phyloP scores from a whole-genome alignment of 2,797 vertebrate genomes.

The Neopelma chrysocephalum region DNA sequence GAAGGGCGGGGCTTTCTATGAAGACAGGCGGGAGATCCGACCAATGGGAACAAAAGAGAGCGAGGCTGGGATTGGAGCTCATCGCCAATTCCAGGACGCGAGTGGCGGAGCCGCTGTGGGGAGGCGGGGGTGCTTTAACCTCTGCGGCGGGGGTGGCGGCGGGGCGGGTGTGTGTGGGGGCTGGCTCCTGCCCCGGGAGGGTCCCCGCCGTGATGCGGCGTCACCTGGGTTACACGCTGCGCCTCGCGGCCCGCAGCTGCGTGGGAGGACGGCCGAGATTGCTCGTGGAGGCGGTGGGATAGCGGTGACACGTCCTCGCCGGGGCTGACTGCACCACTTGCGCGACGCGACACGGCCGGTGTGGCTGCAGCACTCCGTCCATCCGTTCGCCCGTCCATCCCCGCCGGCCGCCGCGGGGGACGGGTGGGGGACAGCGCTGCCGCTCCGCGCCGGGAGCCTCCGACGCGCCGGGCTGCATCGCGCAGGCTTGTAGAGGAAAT shows the following conservation, averaged over 20 bases:
- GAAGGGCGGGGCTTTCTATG: not conserved
- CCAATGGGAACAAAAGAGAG: slow-evolving; percentile 21
- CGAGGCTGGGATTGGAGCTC: not conserved
- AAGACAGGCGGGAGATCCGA: not conserved
- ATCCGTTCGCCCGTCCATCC: not conserved
- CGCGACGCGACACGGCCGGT: not conserved
- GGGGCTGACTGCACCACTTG: not conserved
- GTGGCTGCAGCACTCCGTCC: not conserved
- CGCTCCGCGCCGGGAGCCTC: not conserved
- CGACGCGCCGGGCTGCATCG: not conserved
- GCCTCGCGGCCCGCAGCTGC: not conserved
- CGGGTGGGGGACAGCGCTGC: not conserved
- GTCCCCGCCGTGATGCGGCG: slow-evolving; percentile 12
- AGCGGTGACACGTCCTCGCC: not conserved
- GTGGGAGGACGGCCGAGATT: not conserved
- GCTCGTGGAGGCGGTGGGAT: not conserved
- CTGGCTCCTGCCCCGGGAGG: not conserved
- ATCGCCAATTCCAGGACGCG: not conserved
- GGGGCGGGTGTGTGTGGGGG: not conserved
- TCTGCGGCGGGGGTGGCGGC: not conserved
- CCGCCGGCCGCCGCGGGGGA: not conserved
- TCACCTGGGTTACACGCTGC: slow-evolving; percentile 38
- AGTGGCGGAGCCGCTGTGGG: not conserved
- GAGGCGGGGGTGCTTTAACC: not conserved
- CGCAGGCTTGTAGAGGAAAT: not conserved